Conservation (phyloP, 2,797 vertebrate genomes). For the Syndactyla subalaris region DNA sequence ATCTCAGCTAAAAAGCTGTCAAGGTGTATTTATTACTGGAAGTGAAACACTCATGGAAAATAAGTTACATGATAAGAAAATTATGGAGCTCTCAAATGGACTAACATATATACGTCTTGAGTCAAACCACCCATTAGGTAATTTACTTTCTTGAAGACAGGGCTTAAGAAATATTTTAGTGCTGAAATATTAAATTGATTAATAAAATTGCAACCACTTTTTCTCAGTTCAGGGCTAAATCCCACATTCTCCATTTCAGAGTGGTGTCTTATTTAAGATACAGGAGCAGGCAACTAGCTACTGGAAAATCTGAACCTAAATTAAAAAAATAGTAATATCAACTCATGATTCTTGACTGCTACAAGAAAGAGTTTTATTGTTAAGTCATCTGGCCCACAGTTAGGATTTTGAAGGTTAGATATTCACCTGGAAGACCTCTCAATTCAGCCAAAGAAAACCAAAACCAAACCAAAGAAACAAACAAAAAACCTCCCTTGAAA, state of each 20-base stretch:
- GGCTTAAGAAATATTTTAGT: neutral
- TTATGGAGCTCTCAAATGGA: neutral
- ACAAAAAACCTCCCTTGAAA: neutral
- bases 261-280: neutral
- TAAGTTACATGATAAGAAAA: neutral
- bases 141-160: neutral
- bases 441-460: neutral
- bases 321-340: neutral
- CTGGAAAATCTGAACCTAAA: neutral
- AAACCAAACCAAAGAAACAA: neutral
- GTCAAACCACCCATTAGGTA: neutral
- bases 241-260: neutral
- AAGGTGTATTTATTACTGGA: conserved; percentile 23
- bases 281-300: neutral
- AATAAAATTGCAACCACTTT: neutral
- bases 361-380: neutral
- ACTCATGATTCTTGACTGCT: neutral
- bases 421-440: neutral
- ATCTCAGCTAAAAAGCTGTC: neutral
- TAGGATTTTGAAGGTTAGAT: neutral
- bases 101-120: neutral
- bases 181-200: neutral
- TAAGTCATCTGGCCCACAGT: neutral
- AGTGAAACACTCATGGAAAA: neutral
- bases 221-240: neutral